A percentile compares a stretch with the other conserved stretches of the same genome.
Evolutionary conservation across 2,888 invertebrate genomes (phyloP).

Genomic region (Noctuana brunneofusca): DNA sequence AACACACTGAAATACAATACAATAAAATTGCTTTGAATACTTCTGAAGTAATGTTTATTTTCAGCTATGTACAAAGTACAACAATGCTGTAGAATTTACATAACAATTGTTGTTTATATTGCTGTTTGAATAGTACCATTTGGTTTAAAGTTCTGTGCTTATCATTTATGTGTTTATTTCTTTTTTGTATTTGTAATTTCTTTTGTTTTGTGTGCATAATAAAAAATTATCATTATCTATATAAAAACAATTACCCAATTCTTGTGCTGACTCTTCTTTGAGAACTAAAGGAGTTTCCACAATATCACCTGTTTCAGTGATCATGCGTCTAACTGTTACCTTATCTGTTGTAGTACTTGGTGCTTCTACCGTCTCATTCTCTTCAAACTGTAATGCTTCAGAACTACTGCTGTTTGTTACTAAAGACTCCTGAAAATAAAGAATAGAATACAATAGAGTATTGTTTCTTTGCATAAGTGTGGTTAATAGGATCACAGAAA

Average conservation of each 20-base stretch:
- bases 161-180: no score
- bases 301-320: conserved; percentile 71
- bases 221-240: background rate
- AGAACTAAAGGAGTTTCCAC: conserved; percentile 59
- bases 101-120: no score
- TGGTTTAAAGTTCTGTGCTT: no score
- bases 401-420: conserved; percentile 25
- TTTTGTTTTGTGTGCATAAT: no score
- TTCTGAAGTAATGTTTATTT: no score
- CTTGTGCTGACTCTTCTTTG: background rate
- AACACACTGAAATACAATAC: background rate
- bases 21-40: no score
- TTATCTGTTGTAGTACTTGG: conserved; percentile 32
- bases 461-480: no score
- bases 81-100: no score
- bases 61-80: no score
- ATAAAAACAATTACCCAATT: conserved; percentile 4
- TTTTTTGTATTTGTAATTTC: background rate
- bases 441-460: background rate
- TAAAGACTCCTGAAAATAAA: conserved; percentile 52
- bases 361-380: background rate
- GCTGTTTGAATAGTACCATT: no score
- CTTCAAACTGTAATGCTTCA: conserved; percentile 30
- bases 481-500: no score
- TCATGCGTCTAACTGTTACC: conserved; percentile 53